Base-by-base conservation (phyloP, 2,797 vertebrate species). In the Monodelphis domestica region DNA sequence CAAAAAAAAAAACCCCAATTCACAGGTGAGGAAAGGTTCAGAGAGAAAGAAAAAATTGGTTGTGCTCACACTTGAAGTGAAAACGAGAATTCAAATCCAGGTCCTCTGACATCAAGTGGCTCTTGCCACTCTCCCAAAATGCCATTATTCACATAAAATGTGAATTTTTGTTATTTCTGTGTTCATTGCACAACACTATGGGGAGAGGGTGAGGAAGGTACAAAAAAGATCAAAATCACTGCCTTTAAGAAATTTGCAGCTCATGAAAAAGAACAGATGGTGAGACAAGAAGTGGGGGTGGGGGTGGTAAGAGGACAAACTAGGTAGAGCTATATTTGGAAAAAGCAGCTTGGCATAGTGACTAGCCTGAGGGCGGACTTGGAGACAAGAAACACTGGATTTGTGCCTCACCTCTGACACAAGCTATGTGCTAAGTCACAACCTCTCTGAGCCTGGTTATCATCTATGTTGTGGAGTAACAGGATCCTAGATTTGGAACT, bases 191-290 rank as follows among this genome's bases (percentile, higher is more conserved):
- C 17, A 78, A 78, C 7, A 38, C 26, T 78, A 45, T 2, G 17
- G 24, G 70, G n/a, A 45, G 70, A 70, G 38, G 12, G 4, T 63
- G 33, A 1, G 30, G 2, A 63, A 30, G 12, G 59, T n/a, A 78
- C 63, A 45, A 7, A 45, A 45, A 78, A 45, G 21, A 45, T 21
- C 17, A 17, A 78, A 78, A 78, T 45, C 38, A 26, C 38, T 1
- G 38, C 5, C 63, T 70, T 78, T 45, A 78, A 45, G 38, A 9
- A 78, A 78, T 29, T 78, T 45, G 38, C 21, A 63, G 45, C 10
- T n/a, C 38, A 78, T 78, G 70, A 78, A 78, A 78, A 78, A 78
- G 70, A 78, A 78, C 70, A 78, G 70, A 78, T 78, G 70, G 70
- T 78, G 38, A 45, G 38, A 38, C 38, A n/a, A 78, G 70, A 78